Evolutionary conservation across 92 coral and sea anemone genomes (phyloP).

Genomic region (Siderastrea radians): DNA sequence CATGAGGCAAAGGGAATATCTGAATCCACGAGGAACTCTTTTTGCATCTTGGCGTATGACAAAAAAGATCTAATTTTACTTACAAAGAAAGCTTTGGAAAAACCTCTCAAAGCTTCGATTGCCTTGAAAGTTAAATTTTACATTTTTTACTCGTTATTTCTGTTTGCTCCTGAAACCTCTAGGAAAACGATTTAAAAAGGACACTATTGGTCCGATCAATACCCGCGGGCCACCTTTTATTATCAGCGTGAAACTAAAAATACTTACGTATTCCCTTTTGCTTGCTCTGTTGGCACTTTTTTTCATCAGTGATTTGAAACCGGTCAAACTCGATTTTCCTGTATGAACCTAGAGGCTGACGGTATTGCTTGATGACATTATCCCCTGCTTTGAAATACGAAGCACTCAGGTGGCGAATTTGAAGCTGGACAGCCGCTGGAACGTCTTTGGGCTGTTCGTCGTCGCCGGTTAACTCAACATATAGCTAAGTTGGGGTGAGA

Average conservation of each 20-base stretch:
- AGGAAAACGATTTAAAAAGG: background rate
- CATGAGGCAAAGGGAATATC: too few species aligned
- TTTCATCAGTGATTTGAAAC: conserved; percentile 10
- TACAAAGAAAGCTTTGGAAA: too few species aligned
- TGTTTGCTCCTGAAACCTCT: too few species aligned
- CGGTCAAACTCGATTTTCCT: conserved; percentile 40
- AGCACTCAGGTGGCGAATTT: conserved; percentile 23
- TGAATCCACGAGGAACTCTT: too few species aligned
- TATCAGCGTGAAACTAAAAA: background rate
- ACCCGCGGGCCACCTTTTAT: background rate
- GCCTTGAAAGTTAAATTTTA: too few species aligned
- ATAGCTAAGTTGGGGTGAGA: background rate
- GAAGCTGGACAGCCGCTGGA: background rate
- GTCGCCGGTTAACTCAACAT: conserved; percentile 21
- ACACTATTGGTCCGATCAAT: background rate
- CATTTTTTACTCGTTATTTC: too few species aligned
- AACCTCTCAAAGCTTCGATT: too few species aligned
- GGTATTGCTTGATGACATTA: background rate
- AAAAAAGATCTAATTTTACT: too few species aligned
- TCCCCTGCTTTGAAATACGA: conserved; percentile 32
- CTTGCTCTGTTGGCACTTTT: background rate
- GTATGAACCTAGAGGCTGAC: conserved; percentile 33
- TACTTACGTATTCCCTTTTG: background rate
- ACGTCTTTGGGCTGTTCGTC: background rate
- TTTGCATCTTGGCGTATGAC: too few species aligned